phyloP scores from a whole-genome alignment of 2,888 invertebrate genomes.

The Rhimphoctona megacephalus region DNA sequence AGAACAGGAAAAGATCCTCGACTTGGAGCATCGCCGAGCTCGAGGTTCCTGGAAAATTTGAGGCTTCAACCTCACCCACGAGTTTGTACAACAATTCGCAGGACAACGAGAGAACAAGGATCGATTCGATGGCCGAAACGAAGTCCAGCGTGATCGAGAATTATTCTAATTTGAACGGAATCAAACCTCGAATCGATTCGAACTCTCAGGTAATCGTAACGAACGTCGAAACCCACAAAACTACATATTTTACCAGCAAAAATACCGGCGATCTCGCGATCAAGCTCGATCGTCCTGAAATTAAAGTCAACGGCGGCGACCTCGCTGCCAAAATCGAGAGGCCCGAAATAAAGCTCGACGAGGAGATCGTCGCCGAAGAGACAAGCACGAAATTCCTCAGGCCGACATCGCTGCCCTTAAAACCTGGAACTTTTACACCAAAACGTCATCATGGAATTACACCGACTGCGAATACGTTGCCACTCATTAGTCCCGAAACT shows the following conservation, averaged over 20 bases:
- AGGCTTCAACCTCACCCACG: slow-evolving; percentile 61
- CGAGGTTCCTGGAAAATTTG: slow-evolving; percentile 68
- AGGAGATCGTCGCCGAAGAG: slow-evolving; percentile 75
- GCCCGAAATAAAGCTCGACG: not conserved
- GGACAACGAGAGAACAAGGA: slow-evolving; percentile 60
- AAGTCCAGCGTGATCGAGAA: slow-evolving; percentile 44
- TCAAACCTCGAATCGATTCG: slow-evolving; percentile 60
- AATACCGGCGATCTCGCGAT: slow-evolving; percentile 66
- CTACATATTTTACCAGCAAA: slow-evolving; percentile 74
- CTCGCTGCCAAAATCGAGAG: too few relatives aligned
- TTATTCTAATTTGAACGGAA: slow-evolving; percentile 63
- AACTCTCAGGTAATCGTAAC: slow-evolving; percentile 67
- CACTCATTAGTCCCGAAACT: slow-evolving; percentile 95
- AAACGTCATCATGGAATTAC: slow-evolving; percentile 94
- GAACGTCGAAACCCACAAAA: slow-evolving; percentile 71
- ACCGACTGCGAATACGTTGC: slow-evolving; percentile 92
- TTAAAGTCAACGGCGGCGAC: slow-evolving; percentile 20
- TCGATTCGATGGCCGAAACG: slow-evolving; percentile 9
- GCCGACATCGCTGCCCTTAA: slow-evolving; percentile 93
- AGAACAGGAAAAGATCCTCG: slow-evolving; percentile 75
- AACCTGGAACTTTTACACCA: slow-evolving; percentile 93
- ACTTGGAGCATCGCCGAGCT: slow-evolving; percentile 75
- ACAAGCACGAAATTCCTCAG: slow-evolving; percentile 90
- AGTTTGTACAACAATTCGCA: slow-evolving; percentile 38
- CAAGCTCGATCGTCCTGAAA: slow-evolving; percentile 4